These are phyloP conservation scores for Pangasius mekongensis DNA, from an alignment of 2,797 vertebrate genomes.

Conservation along the genomic window DNA sequence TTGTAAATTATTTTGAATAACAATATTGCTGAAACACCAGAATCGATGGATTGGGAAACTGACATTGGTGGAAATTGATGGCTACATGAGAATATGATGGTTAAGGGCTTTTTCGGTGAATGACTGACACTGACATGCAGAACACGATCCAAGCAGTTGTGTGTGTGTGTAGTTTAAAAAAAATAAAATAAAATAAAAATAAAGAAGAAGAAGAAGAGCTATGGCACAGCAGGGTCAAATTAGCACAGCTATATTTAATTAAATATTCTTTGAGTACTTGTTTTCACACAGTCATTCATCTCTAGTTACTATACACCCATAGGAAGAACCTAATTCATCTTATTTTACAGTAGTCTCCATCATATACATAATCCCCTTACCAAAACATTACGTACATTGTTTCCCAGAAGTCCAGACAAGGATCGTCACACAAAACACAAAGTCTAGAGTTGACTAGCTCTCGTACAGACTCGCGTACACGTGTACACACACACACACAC, in stretches of 20 bases:
- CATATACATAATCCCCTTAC: slow-evolving; percentile 71
- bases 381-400: slow-evolving; percentile 76
- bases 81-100: background rate
- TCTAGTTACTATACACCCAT: slow-evolving; percentile 79
- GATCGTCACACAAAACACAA: slow-evolving; percentile 70
- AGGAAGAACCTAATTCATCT: slow-evolving; percentile 72
- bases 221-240: slow-evolving; percentile 61
- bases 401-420: slow-evolving; percentile 65
- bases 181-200: background rate
- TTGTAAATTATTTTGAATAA: background rate
- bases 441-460: slow-evolving; percentile 22
- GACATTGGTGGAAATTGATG: background rate
- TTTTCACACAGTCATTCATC: slow-evolving; percentile 81
- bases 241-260: slow-evolving; percentile 79
- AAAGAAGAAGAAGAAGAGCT: background rate
- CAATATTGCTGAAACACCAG: background rate
- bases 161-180: background rate
- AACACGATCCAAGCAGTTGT: background rate
- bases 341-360: slow-evolving; percentile 63
- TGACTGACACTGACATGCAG: background rate
- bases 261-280: slow-evolving; percentile 72
- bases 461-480: background rate
- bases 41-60: background rate
- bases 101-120: background rate
- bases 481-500: slow-evolving; percentile 31